Evolutionary conservation across 2,888 invertebrate species (phyloP).

Genomic region (Leucophenga maculata): DNA sequence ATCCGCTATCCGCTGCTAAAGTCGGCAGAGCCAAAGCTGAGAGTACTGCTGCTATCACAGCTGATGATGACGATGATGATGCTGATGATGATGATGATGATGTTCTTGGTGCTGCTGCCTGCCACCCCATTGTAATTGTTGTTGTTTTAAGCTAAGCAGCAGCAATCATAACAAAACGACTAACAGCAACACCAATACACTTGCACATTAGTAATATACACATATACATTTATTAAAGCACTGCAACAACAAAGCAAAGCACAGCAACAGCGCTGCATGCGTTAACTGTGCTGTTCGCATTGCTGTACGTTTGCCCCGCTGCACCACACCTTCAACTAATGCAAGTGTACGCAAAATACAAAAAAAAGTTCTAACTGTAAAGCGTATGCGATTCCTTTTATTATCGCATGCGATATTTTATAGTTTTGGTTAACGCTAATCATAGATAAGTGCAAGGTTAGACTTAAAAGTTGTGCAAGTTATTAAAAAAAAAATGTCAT

Average conservation of each 20-base stretch:
- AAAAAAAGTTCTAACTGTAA: too few species aligned
- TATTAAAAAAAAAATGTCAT: too few species aligned
- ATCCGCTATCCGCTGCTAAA: constrained; percentile 21
- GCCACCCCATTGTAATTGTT: constrained; percentile 31
- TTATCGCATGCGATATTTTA: too few species aligned
- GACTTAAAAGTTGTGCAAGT: too few species aligned
- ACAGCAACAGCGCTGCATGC: not conserved
- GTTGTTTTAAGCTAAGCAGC: constrained; percentile 27
- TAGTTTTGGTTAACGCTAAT: too few species aligned
- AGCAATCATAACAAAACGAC: not conserved
- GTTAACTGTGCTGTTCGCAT: not conserved
- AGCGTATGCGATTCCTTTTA: too few species aligned
- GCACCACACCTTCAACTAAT: too few species aligned
- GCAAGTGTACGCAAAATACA: too few species aligned
- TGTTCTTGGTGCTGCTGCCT: constrained; percentile 20
- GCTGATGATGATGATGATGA: constrained; percentile 21
- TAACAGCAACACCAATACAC: not conserved
- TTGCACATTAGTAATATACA: not conserved
- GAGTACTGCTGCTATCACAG: constrained; percentile 5
- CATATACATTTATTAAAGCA: not conserved
- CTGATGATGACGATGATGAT: constrained; percentile 9
- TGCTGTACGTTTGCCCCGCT: too few species aligned
- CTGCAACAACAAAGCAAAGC: not conserved
- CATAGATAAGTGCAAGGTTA: too few species aligned
- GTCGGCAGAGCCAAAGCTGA: not conserved